Conservation (phyloP, 2,888 invertebrate species). For the Archips xylosteana region DNA sequence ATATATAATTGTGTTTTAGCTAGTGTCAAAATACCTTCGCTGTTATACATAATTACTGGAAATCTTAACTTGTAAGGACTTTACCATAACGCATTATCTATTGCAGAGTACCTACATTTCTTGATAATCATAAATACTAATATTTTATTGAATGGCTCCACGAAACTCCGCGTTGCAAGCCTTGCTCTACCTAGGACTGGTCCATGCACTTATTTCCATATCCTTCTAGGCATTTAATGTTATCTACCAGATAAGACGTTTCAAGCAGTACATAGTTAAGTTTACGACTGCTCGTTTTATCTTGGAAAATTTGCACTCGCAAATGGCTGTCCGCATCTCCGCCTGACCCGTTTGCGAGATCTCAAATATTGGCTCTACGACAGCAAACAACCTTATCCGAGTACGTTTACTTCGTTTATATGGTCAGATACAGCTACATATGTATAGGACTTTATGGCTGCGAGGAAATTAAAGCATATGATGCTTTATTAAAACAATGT, state of each 20-base stretch:
- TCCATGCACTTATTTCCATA: conserved; percentile 36
- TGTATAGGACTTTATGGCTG: conserved; percentile 31
- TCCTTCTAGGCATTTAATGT: conserved; percentile 25
- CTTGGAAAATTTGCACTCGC: conserved; percentile 81
- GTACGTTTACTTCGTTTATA: conserved; percentile 73
- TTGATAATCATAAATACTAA: background rate
- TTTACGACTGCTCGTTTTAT: conserved; percentile 62
- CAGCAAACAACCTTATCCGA: conserved; percentile 78
- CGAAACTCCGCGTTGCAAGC: background rate
- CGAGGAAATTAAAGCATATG: conserved; percentile 16
- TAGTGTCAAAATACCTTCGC: background rate
- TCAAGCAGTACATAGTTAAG: conserved; percentile 27
- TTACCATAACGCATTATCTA: background rate
- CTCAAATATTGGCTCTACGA: conserved; percentile 76
- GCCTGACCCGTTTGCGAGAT: conserved; percentile 78
- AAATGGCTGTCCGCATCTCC: conserved; percentile 73
- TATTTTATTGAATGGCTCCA: background rate
- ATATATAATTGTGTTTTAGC: background rate
- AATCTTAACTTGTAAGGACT: background rate
- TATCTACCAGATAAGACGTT: conserved; percentile 33
- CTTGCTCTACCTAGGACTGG: conserved; percentile 8
- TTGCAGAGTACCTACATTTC: background rate
- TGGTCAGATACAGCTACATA: conserved; percentile 48
- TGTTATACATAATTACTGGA: background rate
- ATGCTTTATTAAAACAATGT: conserved; percentile 11